Conservation (phyloP, 92 coral and sea anemone species). For the Virgularia gustaviana region DNA sequence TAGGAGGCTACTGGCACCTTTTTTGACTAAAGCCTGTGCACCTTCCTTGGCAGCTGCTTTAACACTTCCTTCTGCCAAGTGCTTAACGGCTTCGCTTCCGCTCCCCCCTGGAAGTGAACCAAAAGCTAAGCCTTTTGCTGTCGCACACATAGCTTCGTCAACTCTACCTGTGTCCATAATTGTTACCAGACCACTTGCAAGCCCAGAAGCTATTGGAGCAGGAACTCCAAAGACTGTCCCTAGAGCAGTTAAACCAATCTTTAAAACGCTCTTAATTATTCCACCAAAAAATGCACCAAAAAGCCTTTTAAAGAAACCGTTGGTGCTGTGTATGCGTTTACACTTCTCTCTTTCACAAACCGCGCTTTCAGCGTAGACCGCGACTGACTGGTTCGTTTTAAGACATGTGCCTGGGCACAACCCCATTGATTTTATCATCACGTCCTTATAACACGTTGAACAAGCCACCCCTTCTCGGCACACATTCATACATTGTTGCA, state of each 20-base stretch:
- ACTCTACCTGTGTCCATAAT: conserved; percentile 15
- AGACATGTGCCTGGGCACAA: conserved; percentile 66
- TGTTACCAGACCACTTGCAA: conserved; percentile 6
- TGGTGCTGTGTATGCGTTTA: conserved; percentile 20
- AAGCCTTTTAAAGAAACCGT: conserved; percentile 7
- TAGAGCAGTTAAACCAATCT: background rate
- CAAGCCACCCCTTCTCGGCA: conserved; percentile 64
- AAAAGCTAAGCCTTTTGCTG: background rate
- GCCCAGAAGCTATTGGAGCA: background rate
- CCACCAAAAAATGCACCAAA: background rate
- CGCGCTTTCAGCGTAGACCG: conserved; percentile 38
- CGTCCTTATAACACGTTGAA: conserved; percentile 51
- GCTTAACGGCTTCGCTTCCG: background rate
- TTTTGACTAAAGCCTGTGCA: background rate
- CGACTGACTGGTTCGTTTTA: conserved; percentile 22
- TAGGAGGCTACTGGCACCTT: background rate
- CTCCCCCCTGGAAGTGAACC: background rate
- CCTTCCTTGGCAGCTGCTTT: background rate
- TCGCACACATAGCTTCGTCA: conserved; percentile 8
- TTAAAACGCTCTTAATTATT: background rate
- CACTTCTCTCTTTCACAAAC: conserved; percentile 46
- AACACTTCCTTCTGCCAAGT: conserved; percentile 1
- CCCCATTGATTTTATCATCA: conserved; percentile 54
- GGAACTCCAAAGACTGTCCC: background rate
- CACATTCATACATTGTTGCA: conserved; percentile 46